Conservation (phyloP, 2,888 invertebrate genomes). For the Brenthis ino region DNA sequence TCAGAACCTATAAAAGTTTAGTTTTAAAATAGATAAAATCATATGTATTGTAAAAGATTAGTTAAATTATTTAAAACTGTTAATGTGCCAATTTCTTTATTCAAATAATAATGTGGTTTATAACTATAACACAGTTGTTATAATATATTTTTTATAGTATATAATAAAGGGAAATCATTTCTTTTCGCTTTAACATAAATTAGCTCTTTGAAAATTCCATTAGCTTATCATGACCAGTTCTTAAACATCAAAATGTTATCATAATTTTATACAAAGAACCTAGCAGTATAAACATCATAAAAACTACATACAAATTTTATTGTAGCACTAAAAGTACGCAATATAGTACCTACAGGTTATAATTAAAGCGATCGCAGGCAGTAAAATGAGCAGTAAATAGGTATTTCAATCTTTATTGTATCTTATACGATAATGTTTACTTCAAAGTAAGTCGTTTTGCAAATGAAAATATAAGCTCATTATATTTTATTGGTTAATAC, state of each 20-base stretch:
- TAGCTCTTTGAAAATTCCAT: conserved; percentile 1
- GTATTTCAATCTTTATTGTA: conserved; percentile 63
- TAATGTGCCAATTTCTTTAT: no score
- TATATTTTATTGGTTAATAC: conserved; percentile 21
- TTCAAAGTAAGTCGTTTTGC: conserved; percentile 32
- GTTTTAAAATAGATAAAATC: no score
- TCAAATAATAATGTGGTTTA: no score
- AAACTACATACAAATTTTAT: conserved; percentile 48
- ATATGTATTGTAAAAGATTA: no score
- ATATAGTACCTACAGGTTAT: conserved; percentile 51
- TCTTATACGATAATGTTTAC: conserved; percentile 50
- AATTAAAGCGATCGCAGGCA: conserved; percentile 61
- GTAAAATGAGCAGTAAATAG: conserved; percentile 64
- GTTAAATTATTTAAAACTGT: no score
- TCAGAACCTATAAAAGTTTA: conserved; percentile 43
- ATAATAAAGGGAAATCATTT: no score
- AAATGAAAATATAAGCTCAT: conserved; percentile 31
- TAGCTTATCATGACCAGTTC: neutral
- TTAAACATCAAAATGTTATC: conserved; percentile 7
- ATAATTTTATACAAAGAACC: conserved; percentile 13
- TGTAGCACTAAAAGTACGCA: conserved; percentile 52
- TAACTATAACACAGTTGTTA: no score
- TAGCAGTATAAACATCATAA: conserved; percentile 41
- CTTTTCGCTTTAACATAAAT: conserved; percentile 30
- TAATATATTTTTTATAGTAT: no score